Evolutionary conservation across 2,797 vertebrate species (phyloP), one percentile per base, ranked within the genome.

Genomic region (Philypnodon macrostomus): DNA sequence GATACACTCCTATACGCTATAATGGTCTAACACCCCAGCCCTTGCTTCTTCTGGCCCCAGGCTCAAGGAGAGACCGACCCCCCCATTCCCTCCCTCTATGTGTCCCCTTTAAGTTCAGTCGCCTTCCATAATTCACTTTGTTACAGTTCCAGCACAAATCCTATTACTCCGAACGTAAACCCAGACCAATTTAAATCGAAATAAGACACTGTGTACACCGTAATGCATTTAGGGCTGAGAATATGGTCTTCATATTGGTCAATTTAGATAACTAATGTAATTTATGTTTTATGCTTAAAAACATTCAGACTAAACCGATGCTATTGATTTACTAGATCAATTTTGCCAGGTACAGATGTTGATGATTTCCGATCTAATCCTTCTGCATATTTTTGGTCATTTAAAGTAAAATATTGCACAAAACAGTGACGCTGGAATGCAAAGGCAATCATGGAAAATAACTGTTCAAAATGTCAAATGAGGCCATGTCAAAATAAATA

Each of bases 21-120:
- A 76, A 79, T 70, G 54, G 63, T 19, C 63, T 58, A 49, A 70
- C 46, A 67, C 63, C 36, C 50, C 23, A 50, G 39, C 26, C 51
- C 30, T n/a, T 33, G 48, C 33, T 44, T 56, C 55, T 67, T 54
- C 46, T 19, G 31, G 34, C 57, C 47, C 31, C 6, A 14, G 59
- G 46, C 56, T 57, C 47, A 26, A 34, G 27, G 27, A 26, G 34
- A 67, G 63, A 65, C 67, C 35, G 47, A 53, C 33, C 32, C 7
- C 16, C 67, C 67, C 35, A 48, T 53, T 32, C 32, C 7, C 16
- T 34, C 24, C 46, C 63, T 36, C 41, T 65, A 47, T 39, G 29
- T 35, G 31, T 47, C 47, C 41, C 32, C 37, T 58, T 49, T 35
- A 63, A 52, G 40, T 49, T 24, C 21, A 58, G 10, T 15, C 39